These are phyloP conservation scores for Diarsia rubi DNA, from an alignment of 2,888 invertebrate genomes.

Conservation along the genomic window DNA sequence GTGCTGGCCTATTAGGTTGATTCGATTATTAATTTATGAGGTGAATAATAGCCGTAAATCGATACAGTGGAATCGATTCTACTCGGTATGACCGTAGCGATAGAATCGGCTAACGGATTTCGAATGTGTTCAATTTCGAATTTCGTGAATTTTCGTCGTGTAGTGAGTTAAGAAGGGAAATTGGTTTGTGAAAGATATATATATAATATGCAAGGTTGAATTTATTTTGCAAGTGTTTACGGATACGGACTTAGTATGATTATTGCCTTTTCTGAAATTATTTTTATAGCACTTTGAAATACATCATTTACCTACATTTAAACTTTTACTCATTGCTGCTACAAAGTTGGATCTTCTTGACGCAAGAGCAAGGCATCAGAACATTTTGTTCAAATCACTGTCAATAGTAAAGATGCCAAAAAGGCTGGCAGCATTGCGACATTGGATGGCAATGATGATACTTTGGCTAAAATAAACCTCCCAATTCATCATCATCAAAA, in stretches of 20 bases:
- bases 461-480: neutral
- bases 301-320: neutral
- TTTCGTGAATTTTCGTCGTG: constrained; percentile 38
- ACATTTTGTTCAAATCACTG: neutral
- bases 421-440: neutral
- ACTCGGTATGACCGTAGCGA: constrained; percentile 75
- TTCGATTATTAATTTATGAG: constrained; percentile 89
- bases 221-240: neutral
- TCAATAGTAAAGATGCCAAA: neutral
- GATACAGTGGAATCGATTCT: constrained; percentile 79
- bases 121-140: constrained; percentile 65
- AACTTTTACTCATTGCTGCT: neutral
- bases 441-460: neutral
- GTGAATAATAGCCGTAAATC: constrained; percentile 86
- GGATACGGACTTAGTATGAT: neutral
- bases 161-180: constrained; percentile 7
- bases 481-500: too few species aligned
- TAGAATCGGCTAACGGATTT: constrained; percentile 81
- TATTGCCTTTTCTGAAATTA: neutral
- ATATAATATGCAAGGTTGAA: neutral
- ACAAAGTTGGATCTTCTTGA: neutral
- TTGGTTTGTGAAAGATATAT: constrained; percentile 2
- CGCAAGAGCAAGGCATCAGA: too few species aligned
- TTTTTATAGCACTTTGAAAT: neutral
- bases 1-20: constrained; percentile 87